Base-by-base conservation (phyloP, 2,888 invertebrate species). In the Stegophylla sp. region DNA sequence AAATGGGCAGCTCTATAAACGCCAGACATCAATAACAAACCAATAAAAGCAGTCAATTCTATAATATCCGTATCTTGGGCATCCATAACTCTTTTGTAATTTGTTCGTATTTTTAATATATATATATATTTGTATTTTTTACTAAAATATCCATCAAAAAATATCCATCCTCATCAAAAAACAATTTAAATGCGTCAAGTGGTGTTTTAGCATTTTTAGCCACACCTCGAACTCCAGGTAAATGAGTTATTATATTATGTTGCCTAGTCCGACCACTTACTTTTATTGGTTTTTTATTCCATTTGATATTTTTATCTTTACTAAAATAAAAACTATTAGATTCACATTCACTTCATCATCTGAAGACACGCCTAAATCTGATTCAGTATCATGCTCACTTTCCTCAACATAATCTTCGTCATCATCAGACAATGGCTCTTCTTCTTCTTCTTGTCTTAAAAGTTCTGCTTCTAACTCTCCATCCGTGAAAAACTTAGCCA, bases 231-330 rank as follows among this genome's bases (percentile, higher is more conserved):
- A 51, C 28, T n/a, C 69, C 69, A 51, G 69, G 69, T 69, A 51
- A 66, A 69, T 69, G 69, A 28, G 51, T 69, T n/a, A 69, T 69
- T 69, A 69, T 69, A 69, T 51, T 69, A 51, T 48, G 69, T 69
- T 51, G 51, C 69, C 51, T 51, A 28, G 51, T 69, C n/a, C 69
- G 28, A 69, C 69, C 69, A 51, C 51, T 69, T n/a, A 69, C 51
- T 51, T 51, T 69, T 69, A 69, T 69, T 69, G 69, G 51, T n/a
- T 28, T 51, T 23, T 69, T 69, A 67, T 69, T 69, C 28, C 69
- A 51, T 69, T 28, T 69, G 15, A 28, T 69, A 41, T 69, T 51
- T 69, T 69, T 69, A 69, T 69, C 69, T 13, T 51, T 69, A 69
- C 51, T 69, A 69, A 69, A 69, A 69, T 69, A 69, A 69, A 69